phyloP scores from a whole-genome alignment of 92 coral and sea anemone genomes.

The Epizoanthus fatuus region DNA sequence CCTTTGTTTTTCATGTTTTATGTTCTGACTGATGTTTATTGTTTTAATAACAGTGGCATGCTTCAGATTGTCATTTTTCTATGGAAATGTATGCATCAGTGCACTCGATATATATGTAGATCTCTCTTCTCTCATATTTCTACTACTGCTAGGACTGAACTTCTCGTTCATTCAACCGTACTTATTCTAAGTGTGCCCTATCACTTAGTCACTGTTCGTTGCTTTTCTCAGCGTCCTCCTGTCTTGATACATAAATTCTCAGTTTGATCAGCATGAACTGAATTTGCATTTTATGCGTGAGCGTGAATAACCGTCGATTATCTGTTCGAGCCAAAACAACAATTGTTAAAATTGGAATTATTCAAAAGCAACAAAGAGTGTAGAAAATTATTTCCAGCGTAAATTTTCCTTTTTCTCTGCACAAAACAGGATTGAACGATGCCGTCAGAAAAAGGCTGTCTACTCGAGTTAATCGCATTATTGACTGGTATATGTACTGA shows the following conservation, averaged over 20 bases:
- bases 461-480: constrained; percentile 2
- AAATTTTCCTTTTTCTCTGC: background rate
- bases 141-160: background rate
- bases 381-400: background rate
- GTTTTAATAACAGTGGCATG: background rate
- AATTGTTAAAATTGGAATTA: background rate
- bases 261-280: background rate
- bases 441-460: background rate
- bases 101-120: too few species aligned
- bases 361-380: background rate
- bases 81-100: background rate
- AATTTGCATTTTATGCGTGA: constrained; percentile 1
- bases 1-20: background rate
- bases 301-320: background rate
- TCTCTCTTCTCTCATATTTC: background rate
- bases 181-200: background rate
- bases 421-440: background rate
- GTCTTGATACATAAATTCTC: background rate
- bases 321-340: background rate
- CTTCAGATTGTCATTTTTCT: too few species aligned
- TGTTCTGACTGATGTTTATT: background rate
- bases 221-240: background rate
- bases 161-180: too few species aligned
- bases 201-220: background rate
- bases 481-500: background rate